These are phyloP conservation scores for Actinernus sp. DNA, from an alignment of 92 coral and sea anemone genomes.

Conservation along the genomic window DNA sequence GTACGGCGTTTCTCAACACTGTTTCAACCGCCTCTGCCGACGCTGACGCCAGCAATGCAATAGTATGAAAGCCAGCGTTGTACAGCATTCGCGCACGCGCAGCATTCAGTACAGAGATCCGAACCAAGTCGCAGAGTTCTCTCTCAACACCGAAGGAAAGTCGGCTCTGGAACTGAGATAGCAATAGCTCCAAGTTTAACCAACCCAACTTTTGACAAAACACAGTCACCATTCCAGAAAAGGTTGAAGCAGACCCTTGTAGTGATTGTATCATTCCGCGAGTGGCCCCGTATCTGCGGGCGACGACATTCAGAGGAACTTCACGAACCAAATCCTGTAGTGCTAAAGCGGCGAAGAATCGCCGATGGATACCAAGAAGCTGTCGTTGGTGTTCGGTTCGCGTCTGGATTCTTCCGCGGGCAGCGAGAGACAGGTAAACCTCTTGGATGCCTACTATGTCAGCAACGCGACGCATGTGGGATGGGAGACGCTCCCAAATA, in stretches of 20 bases:
- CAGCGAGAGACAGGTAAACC: conserved; percentile 85
- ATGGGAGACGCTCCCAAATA: conserved; percentile 96
- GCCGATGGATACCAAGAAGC: conserved; percentile 88
- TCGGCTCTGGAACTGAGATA: conserved; percentile 96
- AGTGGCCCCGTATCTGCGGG: conserved; percentile 92
- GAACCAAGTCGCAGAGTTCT: conserved; percentile 91
- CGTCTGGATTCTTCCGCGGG: conserved; percentile 89
- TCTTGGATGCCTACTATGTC: conserved; percentile 93
- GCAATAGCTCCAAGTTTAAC: conserved; percentile 84
- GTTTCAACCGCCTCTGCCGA: conserved; percentile 79
- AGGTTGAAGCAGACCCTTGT: conserved; percentile 97
- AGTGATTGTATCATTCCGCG: conserved; percentile 97
- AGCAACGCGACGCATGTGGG: conserved; percentile 97
- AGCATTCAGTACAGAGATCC: conserved; percentile 92
- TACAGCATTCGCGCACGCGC: conserved; percentile 99
- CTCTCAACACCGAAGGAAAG: conserved; percentile 95
- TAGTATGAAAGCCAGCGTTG: conserved; percentile 93
- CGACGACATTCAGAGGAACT: conserved; percentile 84
- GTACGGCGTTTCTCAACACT: conserved; percentile 84
- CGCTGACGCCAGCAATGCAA: conserved; percentile 88
- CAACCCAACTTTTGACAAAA: conserved; percentile 98
- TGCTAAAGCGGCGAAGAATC: conserved; percentile 94
- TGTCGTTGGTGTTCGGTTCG: conserved; percentile 91
- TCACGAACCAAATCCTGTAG: conserved; percentile 97
- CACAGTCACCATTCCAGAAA: conserved; percentile 98